These are phyloP conservation scores for Apis mellifera DNA, from an alignment of 1,140 invertebrate species.

Conservation along the genomic window DNA sequence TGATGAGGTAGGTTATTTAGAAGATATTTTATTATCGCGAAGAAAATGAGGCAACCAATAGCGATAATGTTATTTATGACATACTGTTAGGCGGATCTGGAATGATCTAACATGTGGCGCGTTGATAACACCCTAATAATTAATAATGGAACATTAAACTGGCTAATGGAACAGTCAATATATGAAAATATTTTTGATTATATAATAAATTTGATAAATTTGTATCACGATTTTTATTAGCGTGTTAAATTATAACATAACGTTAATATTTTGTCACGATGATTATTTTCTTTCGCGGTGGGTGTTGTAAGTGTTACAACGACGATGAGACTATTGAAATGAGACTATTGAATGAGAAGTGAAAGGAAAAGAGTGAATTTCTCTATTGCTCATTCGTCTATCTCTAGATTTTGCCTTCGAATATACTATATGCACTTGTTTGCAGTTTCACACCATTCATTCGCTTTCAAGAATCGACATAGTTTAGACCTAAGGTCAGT, in stretches of 20 bases:
- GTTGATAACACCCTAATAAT: constrained; percentile 53
- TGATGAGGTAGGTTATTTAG: not conserved
- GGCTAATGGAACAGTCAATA: constrained; percentile 15
- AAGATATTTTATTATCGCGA: not conserved
- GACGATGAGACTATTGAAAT: no score
- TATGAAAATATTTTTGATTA: not conserved
- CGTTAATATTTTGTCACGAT: not conserved
- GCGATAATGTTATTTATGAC: not conserved
- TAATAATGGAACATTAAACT: constrained; percentile 24
- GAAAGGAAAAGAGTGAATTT: not conserved
- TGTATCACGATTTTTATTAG: not conserved
- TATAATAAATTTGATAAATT: no score
- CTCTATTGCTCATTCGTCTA: not conserved
- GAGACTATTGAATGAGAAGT: not conserved
- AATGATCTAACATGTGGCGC: not conserved
- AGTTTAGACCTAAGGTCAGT: constrained; percentile 7
- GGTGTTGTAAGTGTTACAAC: not conserved
- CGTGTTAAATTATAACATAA: not conserved
- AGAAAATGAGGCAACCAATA: no score
- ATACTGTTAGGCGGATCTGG: not conserved
- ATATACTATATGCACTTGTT: not conserved
- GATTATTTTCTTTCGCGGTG: not conserved
- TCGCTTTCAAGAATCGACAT: not conserved
- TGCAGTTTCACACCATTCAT: constrained; percentile 29
- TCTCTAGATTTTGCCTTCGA: constrained; percentile 6